Conservation (phyloP, 2,113 vertebrate genomes). For the Zosterops hypoxanthus region DNA sequence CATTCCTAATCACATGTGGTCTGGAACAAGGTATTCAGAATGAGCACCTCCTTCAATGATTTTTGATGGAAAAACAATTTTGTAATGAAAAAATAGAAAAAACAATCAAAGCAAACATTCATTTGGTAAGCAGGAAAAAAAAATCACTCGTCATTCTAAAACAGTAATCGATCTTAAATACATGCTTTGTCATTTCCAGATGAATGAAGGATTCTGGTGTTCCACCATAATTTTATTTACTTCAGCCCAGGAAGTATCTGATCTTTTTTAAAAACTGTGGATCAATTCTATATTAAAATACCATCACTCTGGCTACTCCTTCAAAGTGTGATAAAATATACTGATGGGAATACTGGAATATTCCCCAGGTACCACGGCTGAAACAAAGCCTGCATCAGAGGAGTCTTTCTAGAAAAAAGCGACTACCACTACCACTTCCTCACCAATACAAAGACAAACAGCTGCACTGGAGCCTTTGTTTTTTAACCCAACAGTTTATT, state of each 20-base stretch:
- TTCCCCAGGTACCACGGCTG: not conserved
- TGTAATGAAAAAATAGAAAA: not conserved
- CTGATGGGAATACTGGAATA: not conserved
- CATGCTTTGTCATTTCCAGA: conserved; percentile 29
- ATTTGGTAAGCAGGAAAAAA: not conserved
- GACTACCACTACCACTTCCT: not conserved
- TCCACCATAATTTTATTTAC: conserved; percentile 18
- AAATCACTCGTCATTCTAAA: conserved; percentile 54
- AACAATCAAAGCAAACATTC: not conserved
- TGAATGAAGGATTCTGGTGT: conserved; percentile 26
- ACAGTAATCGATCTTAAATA: conserved; percentile 62
- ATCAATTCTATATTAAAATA: conserved; percentile 50
- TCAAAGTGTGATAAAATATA: not conserved
- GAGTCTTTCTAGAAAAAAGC: not conserved
- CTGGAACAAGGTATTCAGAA: not conserved
- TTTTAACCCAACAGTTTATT: not conserved
- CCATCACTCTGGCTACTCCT: conserved; percentile 18
- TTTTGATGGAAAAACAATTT: not conserved
- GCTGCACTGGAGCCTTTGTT: not conserved
- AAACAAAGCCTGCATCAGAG: conserved; percentile 4
- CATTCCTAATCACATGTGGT: not conserved
- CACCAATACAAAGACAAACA: not conserved
- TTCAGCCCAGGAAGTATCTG: conserved; percentile 28
- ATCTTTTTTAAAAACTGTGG: conserved; percentile 52
- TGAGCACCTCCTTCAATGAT: not conserved